These are phyloP conservation scores for Falco rusticolus DNA, from an alignment of 2,797 vertebrate species.

Conservation along the genomic window DNA sequence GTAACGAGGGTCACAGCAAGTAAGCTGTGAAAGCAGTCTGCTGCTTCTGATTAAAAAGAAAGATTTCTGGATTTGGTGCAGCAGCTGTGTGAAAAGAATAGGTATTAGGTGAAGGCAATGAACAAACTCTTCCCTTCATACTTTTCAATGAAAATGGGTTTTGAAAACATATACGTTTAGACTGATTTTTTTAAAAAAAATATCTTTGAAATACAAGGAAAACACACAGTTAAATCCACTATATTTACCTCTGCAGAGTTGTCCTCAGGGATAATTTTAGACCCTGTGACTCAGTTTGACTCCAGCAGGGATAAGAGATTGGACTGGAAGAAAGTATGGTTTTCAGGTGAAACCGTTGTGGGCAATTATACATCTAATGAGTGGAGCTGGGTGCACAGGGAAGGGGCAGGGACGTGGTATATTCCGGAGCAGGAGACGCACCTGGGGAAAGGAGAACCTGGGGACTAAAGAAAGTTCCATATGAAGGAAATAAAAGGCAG, in stretches of 20 bases:
- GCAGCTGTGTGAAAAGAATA: background rate
- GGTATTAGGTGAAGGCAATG: background rate
- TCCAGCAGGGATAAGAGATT: background rate
- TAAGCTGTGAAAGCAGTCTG: background rate
- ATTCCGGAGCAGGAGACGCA: background rate
- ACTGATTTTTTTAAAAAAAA: background rate
- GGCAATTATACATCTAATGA: background rate
- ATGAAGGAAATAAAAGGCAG: background rate
- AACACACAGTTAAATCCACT: background rate
- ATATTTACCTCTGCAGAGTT: background rate
- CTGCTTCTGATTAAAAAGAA: background rate
- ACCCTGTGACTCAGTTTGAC: background rate
- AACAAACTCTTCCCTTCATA: background rate
- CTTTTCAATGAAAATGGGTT: background rate
- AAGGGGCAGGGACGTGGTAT: background rate
- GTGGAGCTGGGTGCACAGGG: background rate
- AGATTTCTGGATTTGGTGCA: background rate
- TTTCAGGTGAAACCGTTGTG: background rate
- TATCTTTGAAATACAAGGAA: background rate
- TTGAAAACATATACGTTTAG: background rate
- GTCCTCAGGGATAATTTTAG: background rate
- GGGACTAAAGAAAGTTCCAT: background rate
- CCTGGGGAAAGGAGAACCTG: background rate
- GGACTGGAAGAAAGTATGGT: background rate
- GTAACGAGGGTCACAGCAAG: background rate